These are phyloP conservation scores for Xanthorhoe spadicearia DNA, from an alignment of 2,888 invertebrate species.

Conservation along the genomic window DNA sequence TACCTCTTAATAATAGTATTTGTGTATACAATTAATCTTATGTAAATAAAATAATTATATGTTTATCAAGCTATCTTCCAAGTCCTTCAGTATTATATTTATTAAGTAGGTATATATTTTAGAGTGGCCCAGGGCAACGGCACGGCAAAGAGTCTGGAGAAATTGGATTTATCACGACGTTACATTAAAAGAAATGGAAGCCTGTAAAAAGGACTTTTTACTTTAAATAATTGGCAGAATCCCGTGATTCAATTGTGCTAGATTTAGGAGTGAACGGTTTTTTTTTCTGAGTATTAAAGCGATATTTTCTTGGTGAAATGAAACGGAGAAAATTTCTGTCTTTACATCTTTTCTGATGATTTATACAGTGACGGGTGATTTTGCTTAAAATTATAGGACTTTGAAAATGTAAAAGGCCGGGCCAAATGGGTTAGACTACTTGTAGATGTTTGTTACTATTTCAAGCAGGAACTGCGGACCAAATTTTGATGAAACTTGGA, in stretches of 20 bases:
- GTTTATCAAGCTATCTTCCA: neutral
- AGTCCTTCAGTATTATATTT: neutral
- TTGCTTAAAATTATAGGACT: too few relatives aligned
- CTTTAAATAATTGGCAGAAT: conserved; percentile 46
- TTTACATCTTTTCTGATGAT: neutral
- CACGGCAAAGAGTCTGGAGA: conserved; percentile 31
- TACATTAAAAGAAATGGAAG: conserved; percentile 45
- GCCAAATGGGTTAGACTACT: too few relatives aligned
- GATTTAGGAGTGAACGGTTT: conserved; percentile 24
- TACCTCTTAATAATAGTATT: too few relatives aligned
- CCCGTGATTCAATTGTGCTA: conserved; percentile 42
- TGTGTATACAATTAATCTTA: too few relatives aligned
- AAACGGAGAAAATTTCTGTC: conserved; percentile 5
- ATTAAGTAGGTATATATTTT: conserved; percentile 1
- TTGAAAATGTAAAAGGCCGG: too few relatives aligned
- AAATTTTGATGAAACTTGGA: too few relatives aligned
- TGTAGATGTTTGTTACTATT: too few relatives aligned
- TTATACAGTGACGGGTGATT: neutral
- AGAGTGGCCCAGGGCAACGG: conserved; percentile 14
- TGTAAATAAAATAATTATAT: too few relatives aligned
- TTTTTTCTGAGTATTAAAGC: conserved; percentile 12
- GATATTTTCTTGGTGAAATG: conserved; percentile 4
- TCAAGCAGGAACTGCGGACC: too few relatives aligned
- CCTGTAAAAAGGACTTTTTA: conserved; percentile 43
- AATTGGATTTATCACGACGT: conserved; percentile 44